Percentiles rank a stretch among this genome's conserved stretches.
These are phyloP conservation scores for Scytalopus superciliaris DNA, from an alignment of 2,113 vertebrate species.

Conservation along the genomic window DNA sequence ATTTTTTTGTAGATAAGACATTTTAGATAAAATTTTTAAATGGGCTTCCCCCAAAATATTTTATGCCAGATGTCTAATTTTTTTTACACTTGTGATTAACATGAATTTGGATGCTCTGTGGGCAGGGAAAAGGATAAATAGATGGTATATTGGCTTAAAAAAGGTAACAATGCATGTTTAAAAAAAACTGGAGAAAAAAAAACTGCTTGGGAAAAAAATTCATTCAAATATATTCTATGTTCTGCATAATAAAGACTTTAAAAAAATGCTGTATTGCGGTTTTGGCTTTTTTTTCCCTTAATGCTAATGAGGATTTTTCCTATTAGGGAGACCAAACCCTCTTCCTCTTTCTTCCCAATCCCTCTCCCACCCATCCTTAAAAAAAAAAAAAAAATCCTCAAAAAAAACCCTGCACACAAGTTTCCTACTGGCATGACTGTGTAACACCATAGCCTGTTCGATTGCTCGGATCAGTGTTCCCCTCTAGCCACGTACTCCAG, in stretches of 20 bases:
- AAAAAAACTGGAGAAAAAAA: conserved; percentile 14
- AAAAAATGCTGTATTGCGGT: not conserved
- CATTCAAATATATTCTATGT: conserved; percentile 65
- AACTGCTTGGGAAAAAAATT: conserved; percentile 50
- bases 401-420: accelerated
- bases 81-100: conserved; percentile 66
- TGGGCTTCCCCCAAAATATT: conserved; percentile 23
- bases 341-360: not conserved
- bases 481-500: not conserved
- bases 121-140: not conserved
- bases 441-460: not conserved
- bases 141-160: conserved; percentile 47
- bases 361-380: not conserved
- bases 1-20: conserved; percentile 73
- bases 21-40: conserved; percentile 70
- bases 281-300: not conserved
- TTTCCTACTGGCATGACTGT: not conserved
- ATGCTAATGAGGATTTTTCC: not conserved
- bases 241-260: conserved; percentile 74
- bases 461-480: not conserved
- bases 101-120: conserved; percentile 37
- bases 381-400: not conserved
- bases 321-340: not conserved
- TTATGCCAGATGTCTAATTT: conserved; percentile 69
- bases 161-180: conserved; percentile 64